phyloP scores from a whole-genome alignment of 2,888 invertebrate genomes.

The Dynastes tityus region DNA sequence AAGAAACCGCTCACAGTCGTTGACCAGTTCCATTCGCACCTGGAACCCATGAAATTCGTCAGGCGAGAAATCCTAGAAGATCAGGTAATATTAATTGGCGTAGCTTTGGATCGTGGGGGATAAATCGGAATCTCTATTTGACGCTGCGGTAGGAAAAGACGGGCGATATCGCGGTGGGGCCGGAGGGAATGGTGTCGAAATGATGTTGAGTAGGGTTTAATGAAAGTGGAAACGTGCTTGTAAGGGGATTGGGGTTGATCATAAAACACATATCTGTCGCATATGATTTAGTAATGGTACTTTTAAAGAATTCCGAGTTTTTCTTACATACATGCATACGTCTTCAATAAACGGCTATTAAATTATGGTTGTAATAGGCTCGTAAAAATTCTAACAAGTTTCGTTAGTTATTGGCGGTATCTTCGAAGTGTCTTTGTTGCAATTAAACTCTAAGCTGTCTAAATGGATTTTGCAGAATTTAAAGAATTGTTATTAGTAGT shows the following conservation, averaged over 20 bases:
- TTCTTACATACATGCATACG: too few species aligned
- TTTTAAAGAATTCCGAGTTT: too few species aligned
- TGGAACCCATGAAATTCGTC: conserved; percentile 93
- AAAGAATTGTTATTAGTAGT: too few species aligned
- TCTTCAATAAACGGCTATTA: too few species aligned
- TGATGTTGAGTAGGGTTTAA: conserved; percentile 45
- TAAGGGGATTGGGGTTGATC: conserved; percentile 21
- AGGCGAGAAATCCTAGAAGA: conserved; percentile 85
- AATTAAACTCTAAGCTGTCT: too few species aligned
- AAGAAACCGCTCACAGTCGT: conserved; percentile 89
- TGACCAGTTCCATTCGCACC: conserved; percentile 94
- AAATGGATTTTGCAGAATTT: too few species aligned
- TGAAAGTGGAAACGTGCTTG: conserved; percentile 27
- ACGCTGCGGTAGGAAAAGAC: not conserved
- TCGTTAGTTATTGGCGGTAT: too few species aligned
- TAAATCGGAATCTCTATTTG: conserved; percentile 27
- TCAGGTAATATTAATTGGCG: conserved; percentile 74
- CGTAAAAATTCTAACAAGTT: too few species aligned
- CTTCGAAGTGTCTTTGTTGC: too few species aligned
- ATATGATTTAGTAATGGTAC: too few species aligned
- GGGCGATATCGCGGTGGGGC: not conserved
- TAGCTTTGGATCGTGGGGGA: conserved; percentile 30
- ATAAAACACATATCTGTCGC: not conserved
- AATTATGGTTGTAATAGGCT: too few species aligned
- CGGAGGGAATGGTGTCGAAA: not conserved